Percentiles rank a stretch among this genome's conserved stretches.
These are phyloP conservation scores for Lasioglossum lativentre DNA, from an alignment of 2,888 invertebrate genomes.

Conservation along the genomic window DNA sequence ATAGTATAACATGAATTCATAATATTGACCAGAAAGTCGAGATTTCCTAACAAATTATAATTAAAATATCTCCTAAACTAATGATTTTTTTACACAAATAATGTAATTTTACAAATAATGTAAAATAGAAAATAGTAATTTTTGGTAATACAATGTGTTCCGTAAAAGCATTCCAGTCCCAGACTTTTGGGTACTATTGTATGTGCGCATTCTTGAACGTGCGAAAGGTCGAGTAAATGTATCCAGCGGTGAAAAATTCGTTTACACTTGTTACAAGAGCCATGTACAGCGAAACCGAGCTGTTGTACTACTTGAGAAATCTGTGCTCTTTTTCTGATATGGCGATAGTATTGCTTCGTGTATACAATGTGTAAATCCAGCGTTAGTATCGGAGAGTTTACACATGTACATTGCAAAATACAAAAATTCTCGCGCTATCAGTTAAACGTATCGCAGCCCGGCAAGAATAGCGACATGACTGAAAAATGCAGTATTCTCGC, in stretches of 20 bases:
- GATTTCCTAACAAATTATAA: too few relatives aligned
- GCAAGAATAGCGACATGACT: too few relatives aligned
- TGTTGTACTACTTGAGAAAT: neutral
- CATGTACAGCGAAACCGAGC: neutral
- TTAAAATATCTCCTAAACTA: too few relatives aligned
- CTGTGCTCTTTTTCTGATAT: neutral
- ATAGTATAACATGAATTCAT: too few relatives aligned
- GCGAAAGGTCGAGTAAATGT: conserved; percentile 3
- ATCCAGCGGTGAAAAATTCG: neutral
- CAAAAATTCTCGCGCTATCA: neutral
- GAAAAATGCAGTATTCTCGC: too few relatives aligned
- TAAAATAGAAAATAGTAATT: too few relatives aligned
- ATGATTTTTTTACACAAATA: too few relatives aligned
- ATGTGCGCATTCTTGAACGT: neutral
- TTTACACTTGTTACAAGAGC: neutral
- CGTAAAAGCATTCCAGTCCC: neutral
- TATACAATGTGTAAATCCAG: neutral
- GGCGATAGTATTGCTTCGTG: neutral
- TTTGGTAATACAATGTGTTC: too few relatives aligned
- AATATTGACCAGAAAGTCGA: too few relatives aligned
- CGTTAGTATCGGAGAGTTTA: neutral
- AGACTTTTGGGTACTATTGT: neutral
- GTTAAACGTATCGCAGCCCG: too few relatives aligned
- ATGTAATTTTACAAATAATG: too few relatives aligned
- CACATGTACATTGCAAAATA: neutral